Conservation (phyloP, 2,797 vertebrate genomes). For the Pitangus sulphuratus region DNA sequence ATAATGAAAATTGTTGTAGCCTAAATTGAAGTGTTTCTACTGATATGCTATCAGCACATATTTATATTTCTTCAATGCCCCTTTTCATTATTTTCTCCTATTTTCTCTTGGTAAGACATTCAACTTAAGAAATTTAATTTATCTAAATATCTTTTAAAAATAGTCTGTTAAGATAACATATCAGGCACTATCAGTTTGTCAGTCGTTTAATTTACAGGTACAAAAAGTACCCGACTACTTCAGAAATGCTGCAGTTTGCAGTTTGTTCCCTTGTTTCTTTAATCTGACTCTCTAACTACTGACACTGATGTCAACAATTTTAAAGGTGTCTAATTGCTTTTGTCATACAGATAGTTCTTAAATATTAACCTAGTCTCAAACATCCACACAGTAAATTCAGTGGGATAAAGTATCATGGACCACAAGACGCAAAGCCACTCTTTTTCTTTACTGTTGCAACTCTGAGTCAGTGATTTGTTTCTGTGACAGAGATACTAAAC, state of each 20-base stretch:
- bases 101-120: not conserved
- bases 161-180: not conserved
- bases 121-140: not conserved
- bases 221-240: not conserved
- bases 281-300: not conserved
- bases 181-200: not conserved
- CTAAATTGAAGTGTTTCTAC: not conserved
- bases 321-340: not conserved
- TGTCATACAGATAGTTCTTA: not conserved
- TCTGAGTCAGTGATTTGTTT: not conserved
- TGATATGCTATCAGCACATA: not conserved
- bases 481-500: not conserved
- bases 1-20: not conserved
- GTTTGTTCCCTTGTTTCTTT: not conserved
- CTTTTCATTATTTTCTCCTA: not conserved
- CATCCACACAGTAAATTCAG: not conserved
- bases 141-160: not conserved
- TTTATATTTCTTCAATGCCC: not conserved
- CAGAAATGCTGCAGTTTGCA: not conserved
- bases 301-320: not conserved
- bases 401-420: not conserved
- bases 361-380: not conserved
- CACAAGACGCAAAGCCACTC: not conserved
- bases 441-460: not conserved
- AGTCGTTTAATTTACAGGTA: not conserved